Base-by-base conservation (phyloP, 2,113 vertebrate species). In the Channa maculata region DNA sequence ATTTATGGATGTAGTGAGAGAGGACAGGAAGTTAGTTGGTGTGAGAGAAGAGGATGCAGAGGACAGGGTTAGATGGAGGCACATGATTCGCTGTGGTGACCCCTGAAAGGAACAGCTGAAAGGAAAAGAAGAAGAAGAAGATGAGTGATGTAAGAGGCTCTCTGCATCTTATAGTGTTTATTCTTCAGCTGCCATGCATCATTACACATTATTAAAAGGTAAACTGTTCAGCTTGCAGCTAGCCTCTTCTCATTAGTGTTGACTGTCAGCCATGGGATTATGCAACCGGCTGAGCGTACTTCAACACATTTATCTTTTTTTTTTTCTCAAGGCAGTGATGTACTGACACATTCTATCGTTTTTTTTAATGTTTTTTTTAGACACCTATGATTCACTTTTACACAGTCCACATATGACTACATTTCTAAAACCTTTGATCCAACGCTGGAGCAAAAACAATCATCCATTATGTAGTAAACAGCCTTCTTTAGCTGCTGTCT, bases 211-310 rank as follows among this genome's bases (percentile, higher is more conserved):
- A 69, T 75, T 71, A 64, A 83, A 66, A 52, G 38, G 5, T 15
- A 59, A 73, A 65, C 33, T 44, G 45, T 45, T 64, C 9, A 11
- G 45, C 50, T 51, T 34, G 53, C 49, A 70, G 43, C 44, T 64
- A 34, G 38, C 66, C 55, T 71, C 54, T 44, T 70, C 74, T 89
- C 77, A 83, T 90, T 82, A 87, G 66, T 10, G 54, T 45, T 68
- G 73, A 80, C 4, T 43, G 33, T 65, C 41, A 36, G 53, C 78
- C 41, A 63, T 37, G 55, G 46, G 34, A 49, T 90, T 89, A 81
- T 8, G 34, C 38, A 89, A 91, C 65, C 49, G 24, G 45, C 39
- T 41, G 57, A 54, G 51, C 51, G 53, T 10, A 37, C 5, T 45
- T 77, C 48, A 45, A 58, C 33, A 39, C 52, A 8, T 61, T 71